phyloP scores from a whole-genome alignment of 2,113 vertebrate species.

The Aptenodytes patagonicus region DNA sequence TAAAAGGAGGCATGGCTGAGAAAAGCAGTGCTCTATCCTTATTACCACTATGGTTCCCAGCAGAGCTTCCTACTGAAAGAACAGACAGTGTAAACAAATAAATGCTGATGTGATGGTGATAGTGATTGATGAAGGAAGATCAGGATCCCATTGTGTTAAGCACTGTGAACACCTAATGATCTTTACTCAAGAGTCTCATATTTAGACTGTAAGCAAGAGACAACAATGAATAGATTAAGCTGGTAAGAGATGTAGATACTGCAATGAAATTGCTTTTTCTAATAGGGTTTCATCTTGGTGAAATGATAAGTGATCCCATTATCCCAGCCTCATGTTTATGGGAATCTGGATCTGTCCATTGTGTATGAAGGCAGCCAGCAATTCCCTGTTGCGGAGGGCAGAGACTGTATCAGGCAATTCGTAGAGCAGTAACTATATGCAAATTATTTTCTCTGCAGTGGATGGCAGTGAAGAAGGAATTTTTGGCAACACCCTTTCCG shows the following conservation, averaged over 20 bases:
- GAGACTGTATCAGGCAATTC: background rate
- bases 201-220: background rate
- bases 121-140: background rate
- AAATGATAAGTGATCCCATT: background rate
- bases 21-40: background rate
- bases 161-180: background rate
- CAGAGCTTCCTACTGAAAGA: background rate
- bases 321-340: background rate
- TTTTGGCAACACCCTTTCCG: background rate
- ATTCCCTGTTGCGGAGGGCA: background rate
- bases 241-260: background rate
- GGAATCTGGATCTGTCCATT: background rate
- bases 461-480: background rate
- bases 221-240: background rate
- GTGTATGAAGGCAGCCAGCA: background rate
- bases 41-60: background rate
- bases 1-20: background rate
- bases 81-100: background rate
- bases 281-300: background rate
- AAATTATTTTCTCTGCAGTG: slow-evolving; percentile 2
- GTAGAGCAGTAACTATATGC: background rate
- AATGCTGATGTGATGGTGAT: background rate
- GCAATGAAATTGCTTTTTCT: background rate
- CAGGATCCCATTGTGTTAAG: background rate
- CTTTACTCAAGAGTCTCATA: background rate